Conservation (phyloP, 30 jellyfish, hydroid and myxozoan genomes). For the Aurelia sp. region DNA sequence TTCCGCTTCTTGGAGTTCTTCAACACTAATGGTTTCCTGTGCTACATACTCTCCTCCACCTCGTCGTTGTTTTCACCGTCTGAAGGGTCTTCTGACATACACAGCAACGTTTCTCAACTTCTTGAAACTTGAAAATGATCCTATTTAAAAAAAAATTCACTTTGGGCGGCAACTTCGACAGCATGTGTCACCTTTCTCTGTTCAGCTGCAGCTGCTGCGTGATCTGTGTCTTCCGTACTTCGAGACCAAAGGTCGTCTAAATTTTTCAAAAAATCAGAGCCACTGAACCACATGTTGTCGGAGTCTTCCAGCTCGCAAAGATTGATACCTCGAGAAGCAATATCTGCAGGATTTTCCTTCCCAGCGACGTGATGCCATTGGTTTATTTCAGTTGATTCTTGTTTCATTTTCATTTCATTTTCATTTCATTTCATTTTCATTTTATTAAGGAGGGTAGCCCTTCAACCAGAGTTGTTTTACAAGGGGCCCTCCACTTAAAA, state of each 20-base stretch:
- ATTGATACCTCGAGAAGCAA: constrained; percentile 42
- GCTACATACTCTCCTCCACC: constrained; percentile 15
- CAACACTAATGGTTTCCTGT: constrained; percentile 26
- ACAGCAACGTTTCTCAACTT: constrained; percentile 36
- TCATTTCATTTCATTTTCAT: no score
- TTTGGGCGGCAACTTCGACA: constrained; percentile 27
- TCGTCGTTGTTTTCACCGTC: constrained; percentile 28
- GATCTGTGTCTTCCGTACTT: constrained; percentile 10
- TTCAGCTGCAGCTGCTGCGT: constrained; percentile 25
- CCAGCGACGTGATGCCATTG: constrained; percentile 69
- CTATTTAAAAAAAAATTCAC: constrained; percentile 27
- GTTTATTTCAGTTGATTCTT: constrained; percentile 11
- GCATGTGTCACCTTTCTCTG: constrained; percentile 31
- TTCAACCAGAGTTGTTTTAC: no score
- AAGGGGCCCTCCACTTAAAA: no score
- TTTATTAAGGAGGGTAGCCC: no score
- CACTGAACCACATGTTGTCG: constrained; percentile 46
- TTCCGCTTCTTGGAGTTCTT: constrained; percentile 58
- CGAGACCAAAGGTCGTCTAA: constrained; percentile 43
- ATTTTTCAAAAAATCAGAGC: constrained; percentile 44
- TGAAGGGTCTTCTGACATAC: constrained; percentile 45
- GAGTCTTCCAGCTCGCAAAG: constrained; percentile 30
- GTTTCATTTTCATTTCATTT: no score
- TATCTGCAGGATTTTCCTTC: constrained; percentile 56
- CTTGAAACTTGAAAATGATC: constrained; percentile 49